Evolutionary conservation across 2,888 invertebrate species (phyloP), one percentile per base, ranked within the genome.

Genomic region (Coleophora deauratella): DNA sequence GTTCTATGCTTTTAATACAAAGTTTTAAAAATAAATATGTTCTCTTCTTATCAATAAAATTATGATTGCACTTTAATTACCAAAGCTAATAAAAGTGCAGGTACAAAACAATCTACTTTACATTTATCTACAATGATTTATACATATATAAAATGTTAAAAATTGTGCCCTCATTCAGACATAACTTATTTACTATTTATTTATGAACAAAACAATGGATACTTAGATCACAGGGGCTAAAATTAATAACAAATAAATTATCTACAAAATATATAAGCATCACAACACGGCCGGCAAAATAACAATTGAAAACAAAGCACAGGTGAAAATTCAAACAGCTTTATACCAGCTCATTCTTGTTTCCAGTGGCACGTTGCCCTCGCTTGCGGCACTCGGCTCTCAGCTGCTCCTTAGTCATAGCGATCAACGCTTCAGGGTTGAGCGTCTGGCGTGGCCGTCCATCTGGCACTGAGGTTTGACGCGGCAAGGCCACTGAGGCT

Each of bases 331-430:
- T 62, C 72, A 77, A 72, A 72, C 71, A 62, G 64, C 65, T 60
- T 61, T 71, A 77, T 91, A 91, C 91, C 91, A 91, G 87, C 86
- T 91, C 91, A 55, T 84, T 87, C 80, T 91, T 91, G 86, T 89
- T 91, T 69, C 91, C 91, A 50, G 89, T 86, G 36, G 89, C 87
- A 67, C 90, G 90, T 72, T 90, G 90, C 54, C 91, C 91, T 59
- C 91, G 76, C 79, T 89, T 90, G 55, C 90, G 85, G 84, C 91
- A 90, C 69, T 91, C 91, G 42, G 81, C 79, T 59, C 91, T 89
- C 51, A 91, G 85, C 67, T 91, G 91, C 65, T 91, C 90, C 85
- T 91, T 91, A 64, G 87, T 90, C 86, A 90, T 87, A 49, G 86
- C 77, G 44, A 87, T 82, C 65, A 90, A 76, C 60, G 86, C 77